Base-by-base conservation (phyloP, 1,140 invertebrate species). In the Diorhabda sublineata region DNA sequence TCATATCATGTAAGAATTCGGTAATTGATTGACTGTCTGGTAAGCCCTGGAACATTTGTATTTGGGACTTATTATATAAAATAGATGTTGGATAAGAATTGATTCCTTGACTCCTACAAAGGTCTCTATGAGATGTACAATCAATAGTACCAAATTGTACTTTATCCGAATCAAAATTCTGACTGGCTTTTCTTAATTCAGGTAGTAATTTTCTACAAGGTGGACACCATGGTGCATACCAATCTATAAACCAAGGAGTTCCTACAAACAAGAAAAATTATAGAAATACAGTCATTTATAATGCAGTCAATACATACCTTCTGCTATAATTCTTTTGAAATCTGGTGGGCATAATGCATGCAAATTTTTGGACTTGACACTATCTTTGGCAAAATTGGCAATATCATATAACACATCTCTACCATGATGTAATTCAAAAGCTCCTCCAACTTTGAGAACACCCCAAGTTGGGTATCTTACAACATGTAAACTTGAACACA, bases 211-310 rank as follows among this genome's bases (percentile, higher is more conserved):
- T 83, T 81, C 91, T 86, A 77, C 92, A 94, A 0, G 92, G 91
- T n/a, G 91, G 91, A 82, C 92, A 94, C 90, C 91, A 92, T 73
- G 92, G 91, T 3, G 91, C 89, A 82, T 91, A 92, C 84, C 92
- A 93, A 76, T 93, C 91, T 43, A 94, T 84, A 75, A 93, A 88
- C 90, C 89, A 91, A 2, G 85, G 81, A 52, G 80, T 77, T 66
- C 82, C 85, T 80, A 77, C 70, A 70, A 81, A 74, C 42, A 66
- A 69, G 69, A 43, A 64, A 69, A 8, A 64, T 60, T 58, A 68
- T n/a, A 42, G 65, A 61, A 61, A 41, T 42, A 42, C 6, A 52
- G 26, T 26, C 26, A 26, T 26, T 26, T 26, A 26, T 26, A 26
- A 26, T 26, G 26, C 26, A 26, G 26, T 26, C 26, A 26, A 26